Conservation (phyloP, 2,797 vertebrate genomes). For the Hypotaenidia philippensis region DNA sequence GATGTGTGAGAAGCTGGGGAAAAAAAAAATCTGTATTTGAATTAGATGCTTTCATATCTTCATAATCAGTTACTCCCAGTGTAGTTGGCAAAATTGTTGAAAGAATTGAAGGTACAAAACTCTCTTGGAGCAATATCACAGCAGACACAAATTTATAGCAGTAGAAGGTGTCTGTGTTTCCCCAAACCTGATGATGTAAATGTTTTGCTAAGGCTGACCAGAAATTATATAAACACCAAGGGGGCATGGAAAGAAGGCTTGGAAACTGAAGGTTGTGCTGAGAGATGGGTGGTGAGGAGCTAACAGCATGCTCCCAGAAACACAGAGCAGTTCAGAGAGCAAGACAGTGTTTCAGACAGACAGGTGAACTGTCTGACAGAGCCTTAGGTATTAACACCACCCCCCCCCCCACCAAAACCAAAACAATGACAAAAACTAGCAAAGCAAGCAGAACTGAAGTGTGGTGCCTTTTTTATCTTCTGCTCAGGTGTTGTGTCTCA, state of each 20-base stretch:
- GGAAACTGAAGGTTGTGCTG: background rate
- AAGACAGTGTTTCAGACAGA: background rate
- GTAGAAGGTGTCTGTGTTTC: background rate
- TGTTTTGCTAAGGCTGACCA: background rate
- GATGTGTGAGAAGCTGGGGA: background rate
- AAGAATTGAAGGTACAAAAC: background rate
- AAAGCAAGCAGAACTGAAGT: background rate
- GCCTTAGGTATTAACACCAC: too few relatives aligned
- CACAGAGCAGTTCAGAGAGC: background rate
- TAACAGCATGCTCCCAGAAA: background rate
- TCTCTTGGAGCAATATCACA: background rate
- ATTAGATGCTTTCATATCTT: background rate
- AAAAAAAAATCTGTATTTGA: background rate
- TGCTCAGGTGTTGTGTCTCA: background rate
- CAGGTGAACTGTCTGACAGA: too few relatives aligned
- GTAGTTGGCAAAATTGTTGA: background rate
- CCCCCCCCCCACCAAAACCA: too few relatives aligned
- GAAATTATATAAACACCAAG: rapidly evolving
- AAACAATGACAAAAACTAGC: background rate
- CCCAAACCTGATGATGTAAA: background rate
- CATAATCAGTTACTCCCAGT: background rate
- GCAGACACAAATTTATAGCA: background rate
- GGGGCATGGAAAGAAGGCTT: background rate
- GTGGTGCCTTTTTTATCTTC: background rate
- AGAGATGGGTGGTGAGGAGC: background rate